Evolutionary conservation across 2,888 invertebrate genomes (phyloP), one percentile per base, ranked within the genome.

Genomic region (Acanthosoma haemorrhoidale): DNA sequence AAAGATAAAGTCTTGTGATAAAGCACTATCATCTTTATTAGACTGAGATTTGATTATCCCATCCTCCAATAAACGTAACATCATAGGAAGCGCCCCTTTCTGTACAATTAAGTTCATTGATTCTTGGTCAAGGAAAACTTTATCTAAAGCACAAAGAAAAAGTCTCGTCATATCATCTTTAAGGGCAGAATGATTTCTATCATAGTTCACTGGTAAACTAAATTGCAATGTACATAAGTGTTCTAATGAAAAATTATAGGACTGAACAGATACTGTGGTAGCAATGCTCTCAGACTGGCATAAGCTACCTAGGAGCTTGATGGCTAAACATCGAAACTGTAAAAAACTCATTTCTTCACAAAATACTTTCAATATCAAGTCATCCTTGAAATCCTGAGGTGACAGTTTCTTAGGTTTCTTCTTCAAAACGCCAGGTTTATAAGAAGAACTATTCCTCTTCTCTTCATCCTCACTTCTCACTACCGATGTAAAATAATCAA

Each of bases 171-270:
- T 77, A 0, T 84, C 83, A 0, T 85, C 82, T 76, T 86, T 86
- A 2, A 85, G 78, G 6, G 79, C 80, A 0, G 84, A 82, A 74
- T 84, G 77, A 18, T 78, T 79, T 51, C 81, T 78, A 29, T 75
- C 74, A 16, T 78, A 75, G 25, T 79, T 78, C 1, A 67, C 36
- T 3, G 64, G 61, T 6, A 83, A 83, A 2, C 83, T 83, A 75
- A 86, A 87, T 74, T 87, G 86, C 11, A 87, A 75, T 1, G 84
- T 80, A 78, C 86, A 86, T 0, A 87, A 77, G 68, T 85, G 85
- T 67, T 86, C 83, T 36, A 87, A 74, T 0, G 86, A 81, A 75
- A 87, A 87, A 76, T 85, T 85, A 0, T 87, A 70, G 29, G 70
- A 70, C 58, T 61, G 69, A 3, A 71, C 60, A 2, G 58, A 60